These are phyloP conservation scores for Myrmecobius fasciatus DNA, from an alignment of 2,113 vertebrate genomes.

Conservation along the genomic window DNA sequence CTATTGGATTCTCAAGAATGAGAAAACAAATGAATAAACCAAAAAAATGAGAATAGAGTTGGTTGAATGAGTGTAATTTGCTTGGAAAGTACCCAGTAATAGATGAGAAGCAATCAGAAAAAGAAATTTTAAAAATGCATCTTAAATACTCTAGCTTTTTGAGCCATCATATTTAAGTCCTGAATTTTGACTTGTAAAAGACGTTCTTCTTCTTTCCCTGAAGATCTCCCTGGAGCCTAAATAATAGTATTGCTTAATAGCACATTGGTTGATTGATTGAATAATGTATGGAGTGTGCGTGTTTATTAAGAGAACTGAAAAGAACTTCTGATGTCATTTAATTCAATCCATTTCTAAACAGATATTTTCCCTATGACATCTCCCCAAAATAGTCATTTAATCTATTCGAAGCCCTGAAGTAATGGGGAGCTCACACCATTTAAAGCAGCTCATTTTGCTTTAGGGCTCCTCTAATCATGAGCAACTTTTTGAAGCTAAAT, in stretches of 20 bases:
- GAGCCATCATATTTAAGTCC: not conserved
- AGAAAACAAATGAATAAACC: not conserved
- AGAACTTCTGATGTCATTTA: not conserved
- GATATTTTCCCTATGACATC: not conserved
- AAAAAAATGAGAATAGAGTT: not conserved
- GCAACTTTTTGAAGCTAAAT: not conserved
- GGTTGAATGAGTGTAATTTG: not conserved
- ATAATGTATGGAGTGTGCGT: not conserved
- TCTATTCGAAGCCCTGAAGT: not conserved
- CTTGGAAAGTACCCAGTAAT: not conserved
- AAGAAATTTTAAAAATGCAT: not conserved
- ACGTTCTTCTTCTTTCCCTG: not conserved
- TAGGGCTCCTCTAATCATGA: not conserved
- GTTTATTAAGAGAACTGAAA: not conserved
- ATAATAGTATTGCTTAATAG: not conserved
- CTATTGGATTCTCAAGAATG: not conserved
- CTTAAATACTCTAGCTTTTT: not conserved
- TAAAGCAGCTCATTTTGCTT: not conserved
- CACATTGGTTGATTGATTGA: not conserved
- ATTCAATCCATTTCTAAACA: not conserved
- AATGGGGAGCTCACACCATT: not conserved
- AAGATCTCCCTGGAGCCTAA: not conserved
- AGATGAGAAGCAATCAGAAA: not conserved
- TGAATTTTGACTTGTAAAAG: not conserved
- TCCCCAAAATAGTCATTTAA: not conserved